Base-by-base conservation (phyloP, 2,113 vertebrate genomes). In the Oriolus oriolus region DNA sequence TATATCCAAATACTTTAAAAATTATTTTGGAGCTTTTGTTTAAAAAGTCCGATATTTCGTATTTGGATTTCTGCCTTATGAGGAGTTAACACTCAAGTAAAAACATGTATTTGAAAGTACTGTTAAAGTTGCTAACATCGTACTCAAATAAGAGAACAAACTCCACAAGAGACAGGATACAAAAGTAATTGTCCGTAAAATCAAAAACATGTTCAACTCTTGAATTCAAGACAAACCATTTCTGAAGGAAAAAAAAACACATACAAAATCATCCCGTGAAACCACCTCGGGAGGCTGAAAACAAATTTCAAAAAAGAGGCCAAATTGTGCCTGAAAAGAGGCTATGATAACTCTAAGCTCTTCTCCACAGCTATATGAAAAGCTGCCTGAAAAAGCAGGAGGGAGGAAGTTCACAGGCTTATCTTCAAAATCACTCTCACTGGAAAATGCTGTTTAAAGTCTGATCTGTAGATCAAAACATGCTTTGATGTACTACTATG, bases 1-100 rank as follows among this genome's bases (percentile, higher is more conserved):
- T 0, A 2, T 14, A 73, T 5, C 3, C 37, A 56, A 33, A 23
- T 15, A 84, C 5, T 60, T 41, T 0, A 31, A 45, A 71, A 44
- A 42, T 12, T 31, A 4, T n/a, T 66, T 12, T 33, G 13, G 7
- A 41, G 5, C 4, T 50, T 68, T 53, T 66, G 31, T 6, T 0
- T 5, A 18, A 18, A 11, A 41, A 31, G 9, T 7, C 30, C 49
- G 18, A 4, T 47, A 50, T 26, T 79, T 57, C 1, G 0, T 13
- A 44, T 39, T 44, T 74, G 17, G 24, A 54, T 54, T 83, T 42
- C 26, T 69, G 24, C 24, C 12, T 83, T 56, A 37, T 13, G 20
- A 81, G 15, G 35, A 39, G 7, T 7, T 19, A 54, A 5, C 6
- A 37, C 28, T 30, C 16, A 71, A 61, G 16, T 21, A 17, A 65